Evolutionary conservation across 2,797 vertebrate species (phyloP), one percentile per base, ranked within the genome.

Genomic region (Clangula hyemalis): DNA sequence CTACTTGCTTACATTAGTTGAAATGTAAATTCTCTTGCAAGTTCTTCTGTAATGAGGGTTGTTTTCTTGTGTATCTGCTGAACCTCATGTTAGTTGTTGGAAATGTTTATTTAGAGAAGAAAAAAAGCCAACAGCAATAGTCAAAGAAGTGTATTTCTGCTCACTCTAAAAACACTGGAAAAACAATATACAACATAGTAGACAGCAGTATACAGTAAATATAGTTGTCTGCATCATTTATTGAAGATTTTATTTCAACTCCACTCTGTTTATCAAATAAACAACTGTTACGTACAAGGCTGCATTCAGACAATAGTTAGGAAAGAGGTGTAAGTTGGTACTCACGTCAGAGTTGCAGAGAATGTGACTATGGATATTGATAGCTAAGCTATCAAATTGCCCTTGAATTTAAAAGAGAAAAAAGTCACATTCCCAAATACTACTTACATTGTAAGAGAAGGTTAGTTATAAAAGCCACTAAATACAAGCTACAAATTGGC

Each of bases 401-500:
- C 34, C 84, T 84, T 75, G 66, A 69, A 57, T 92, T 92, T 60
- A 62, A 74, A 81, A 56, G 56, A 89, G 36, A 86, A 36, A 76
- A 90, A 71, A 89, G 28, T 81, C 58, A 49, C 51, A 62, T 94
- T 85, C 43, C 22, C 57, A 92, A 83, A 91, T 81, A 94, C 45
- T 90, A 10, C 45, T 85, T 87, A 30, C 45, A 75, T 92, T 94
- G 81, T 89, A 72, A 70, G 62, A 85, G 30, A 49, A 47, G 28
- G 24, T 75, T 92, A 69, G 34, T 85, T 89, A 60, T 91, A 94
- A 85, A 93, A 93, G 61, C 58, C 62, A 64, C 71, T 83, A 85
- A 85, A 89, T 72, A 18, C 70, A 92, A 88, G 70, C 56, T 91
- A 70, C 57, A 92, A 93, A 90, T 78, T 95, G 90, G 89, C 74